These are phyloP conservation scores for Poecilia gillii DNA, from an alignment of 2,797 vertebrate species.

Conservation along the genomic window DNA sequence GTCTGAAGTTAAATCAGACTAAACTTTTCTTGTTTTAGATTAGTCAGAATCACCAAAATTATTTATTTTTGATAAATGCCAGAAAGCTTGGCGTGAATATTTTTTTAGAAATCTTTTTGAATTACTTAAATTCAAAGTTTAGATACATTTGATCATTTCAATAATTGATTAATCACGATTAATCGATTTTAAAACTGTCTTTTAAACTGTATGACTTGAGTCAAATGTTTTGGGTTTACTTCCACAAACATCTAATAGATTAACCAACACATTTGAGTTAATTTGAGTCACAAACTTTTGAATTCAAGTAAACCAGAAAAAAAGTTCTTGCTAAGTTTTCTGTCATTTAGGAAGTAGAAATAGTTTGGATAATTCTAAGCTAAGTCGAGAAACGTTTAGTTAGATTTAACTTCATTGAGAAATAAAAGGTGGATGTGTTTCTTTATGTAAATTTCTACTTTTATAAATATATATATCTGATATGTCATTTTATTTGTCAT, in stretches of 20 bases:
- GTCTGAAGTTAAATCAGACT: neutral
- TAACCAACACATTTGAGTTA: too few species aligned
- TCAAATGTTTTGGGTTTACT: neutral
- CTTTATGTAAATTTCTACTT: neutral
- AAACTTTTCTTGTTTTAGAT: neutral
- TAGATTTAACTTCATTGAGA: neutral
- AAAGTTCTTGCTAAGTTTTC: neutral
- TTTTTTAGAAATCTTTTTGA: too few species aligned
- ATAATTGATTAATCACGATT: too few species aligned
- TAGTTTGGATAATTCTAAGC: neutral
- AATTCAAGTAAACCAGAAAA: neutral
- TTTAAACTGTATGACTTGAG: neutral
- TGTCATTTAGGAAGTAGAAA: neutral
- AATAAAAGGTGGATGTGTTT: neutral
- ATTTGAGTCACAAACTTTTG: too few species aligned
- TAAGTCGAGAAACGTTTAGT: neutral
- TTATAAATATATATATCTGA: neutral
- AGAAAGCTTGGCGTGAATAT: neutral
- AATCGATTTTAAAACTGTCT: too few species aligned
- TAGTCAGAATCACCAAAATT: neutral
- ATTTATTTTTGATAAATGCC: neutral
- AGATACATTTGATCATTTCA: neutral
- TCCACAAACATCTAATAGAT: neutral
- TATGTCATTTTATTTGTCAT: neutral
- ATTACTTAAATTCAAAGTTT: neutral